Base-by-base conservation (phyloP, 2,888 invertebrate genomes). In the Tanytarsus gracilentus region DNA sequence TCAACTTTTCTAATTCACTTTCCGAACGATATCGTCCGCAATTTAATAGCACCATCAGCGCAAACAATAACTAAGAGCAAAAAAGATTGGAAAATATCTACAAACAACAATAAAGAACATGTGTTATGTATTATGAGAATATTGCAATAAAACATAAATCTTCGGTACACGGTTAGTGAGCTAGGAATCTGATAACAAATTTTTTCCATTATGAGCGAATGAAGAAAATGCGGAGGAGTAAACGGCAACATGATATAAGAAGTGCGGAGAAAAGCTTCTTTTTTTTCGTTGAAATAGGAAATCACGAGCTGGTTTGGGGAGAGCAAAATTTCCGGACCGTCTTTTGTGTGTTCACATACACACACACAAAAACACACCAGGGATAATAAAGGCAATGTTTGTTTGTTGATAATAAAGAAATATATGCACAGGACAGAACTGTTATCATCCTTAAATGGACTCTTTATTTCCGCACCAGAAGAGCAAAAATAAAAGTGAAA, bases 401-500 rank as follows among this genome's bases (percentile, higher is more conserved):
- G 23, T 44, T 9, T 44, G 44, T 23, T 44, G 44, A 44, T 44
- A 44, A 44, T 44, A 44, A 44, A 44, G 44, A 44, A 44, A 44
- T 44, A n/a, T n/a, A 44, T 44, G 44, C 21, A 44, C 44, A 23
- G 44, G 21, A 44, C 44, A 44, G 18, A 44, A 44, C 23, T 44
- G 23, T 44, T n/a, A 5, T 33, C 44, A 44, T 44, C 23, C 18
- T 23, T 44, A 44, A 44, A 44, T 44, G 44, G 44, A 44, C 44
- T 44, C 44, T 44, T 44, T 23, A 44, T 44, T 44, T 44, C 44
- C 21, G 44, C 44, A 23, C 16, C 36, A 44, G 23, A 9, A 44
- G n/a, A 11, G 21, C 9, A 11, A 21, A 44, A 21, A 11, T 14
- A 36, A n/a, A 33, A 33, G n/a, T 33, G 44, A 44, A 44, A 44